Conservation (phyloP, 2,113 vertebrate species). For the Dicentrarchus labrax region DNA sequence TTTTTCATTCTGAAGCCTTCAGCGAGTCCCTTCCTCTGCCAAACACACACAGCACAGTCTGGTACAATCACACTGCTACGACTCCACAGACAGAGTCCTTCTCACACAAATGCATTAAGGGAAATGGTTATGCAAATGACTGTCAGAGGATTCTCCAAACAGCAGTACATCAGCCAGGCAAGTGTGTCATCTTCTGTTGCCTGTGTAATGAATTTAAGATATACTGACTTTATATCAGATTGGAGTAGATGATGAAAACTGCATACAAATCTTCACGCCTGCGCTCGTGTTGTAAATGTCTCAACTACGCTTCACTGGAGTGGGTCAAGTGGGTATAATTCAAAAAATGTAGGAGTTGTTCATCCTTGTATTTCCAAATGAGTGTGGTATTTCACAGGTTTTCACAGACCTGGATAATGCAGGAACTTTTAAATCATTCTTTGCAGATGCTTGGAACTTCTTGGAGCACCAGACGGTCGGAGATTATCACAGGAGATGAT, state of each 20-base stretch:
- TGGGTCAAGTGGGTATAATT: slow-evolving; percentile 46
- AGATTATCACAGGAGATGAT: background rate
- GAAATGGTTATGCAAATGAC: slow-evolving; percentile 33
- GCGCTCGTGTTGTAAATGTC: slow-evolving; percentile 10
- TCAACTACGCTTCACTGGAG: slow-evolving; percentile 12
- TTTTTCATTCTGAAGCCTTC: slow-evolving; percentile 29
- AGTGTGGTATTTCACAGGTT: slow-evolving; percentile 25
- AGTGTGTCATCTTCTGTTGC: background rate
- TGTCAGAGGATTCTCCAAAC: slow-evolving; percentile 21
- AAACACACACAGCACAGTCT: background rate
- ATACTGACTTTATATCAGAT: slow-evolving; percentile 20
- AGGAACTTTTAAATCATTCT: background rate
- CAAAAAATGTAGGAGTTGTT: slow-evolving; percentile 31
- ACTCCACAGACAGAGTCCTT: background rate
- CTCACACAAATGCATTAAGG: slow-evolving; percentile 5
- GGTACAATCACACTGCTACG: background rate
- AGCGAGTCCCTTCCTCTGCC: slow-evolving; percentile 3
- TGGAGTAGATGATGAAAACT: background rate
- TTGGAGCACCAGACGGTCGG: background rate
- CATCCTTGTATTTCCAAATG: slow-evolving; percentile 29
- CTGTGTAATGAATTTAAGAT: slow-evolving; percentile 30
- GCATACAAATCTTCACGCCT: slow-evolving; percentile 17
- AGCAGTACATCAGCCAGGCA: slow-evolving; percentile 8
- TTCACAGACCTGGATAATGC: background rate
- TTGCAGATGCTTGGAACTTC: background rate